These are phyloP conservation scores for Resseliella maxima DNA, from an alignment of 2,888 invertebrate species.

Conservation along the genomic window DNA sequence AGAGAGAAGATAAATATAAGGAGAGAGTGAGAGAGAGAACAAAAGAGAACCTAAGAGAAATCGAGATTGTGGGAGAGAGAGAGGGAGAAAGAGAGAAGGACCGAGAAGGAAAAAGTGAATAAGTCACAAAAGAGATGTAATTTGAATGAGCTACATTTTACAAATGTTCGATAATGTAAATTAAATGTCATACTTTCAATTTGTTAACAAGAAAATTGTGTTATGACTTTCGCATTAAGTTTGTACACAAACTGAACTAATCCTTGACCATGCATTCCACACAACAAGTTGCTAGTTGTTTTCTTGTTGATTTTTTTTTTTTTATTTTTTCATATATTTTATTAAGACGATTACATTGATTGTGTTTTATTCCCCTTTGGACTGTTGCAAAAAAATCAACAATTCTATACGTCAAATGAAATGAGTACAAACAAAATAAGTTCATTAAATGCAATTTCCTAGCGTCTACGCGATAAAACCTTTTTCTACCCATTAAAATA, in stretches of 20 bases:
- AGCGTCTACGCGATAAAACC: neutral
- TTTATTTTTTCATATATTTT: neutral
- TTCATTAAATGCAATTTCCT: neutral
- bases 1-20: too few species aligned
- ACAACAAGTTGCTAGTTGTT: neutral
- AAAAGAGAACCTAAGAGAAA: too few species aligned
- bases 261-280: conserved; percentile 45
- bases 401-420: neutral
- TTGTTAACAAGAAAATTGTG: too few species aligned
- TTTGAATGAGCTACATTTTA: neutral
- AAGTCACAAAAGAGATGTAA: neutral
- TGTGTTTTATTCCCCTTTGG: conserved; percentile 7
- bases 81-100: too few species aligned
- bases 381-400: neutral
- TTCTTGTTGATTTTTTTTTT: too few species aligned
- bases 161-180: too few species aligned
- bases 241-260: neutral
- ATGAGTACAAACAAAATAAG: neutral
- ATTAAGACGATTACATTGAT: neutral
- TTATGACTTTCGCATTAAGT: neutral
- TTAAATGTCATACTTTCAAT: too few species aligned
- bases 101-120: too few species aligned
- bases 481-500: too few species aligned
- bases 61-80: too few species aligned
- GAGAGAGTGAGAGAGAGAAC: too few species aligned